Evolutionary conservation across 2,888 invertebrate species (phyloP).

Genomic region (Eugnorisma glareosa): DNA sequence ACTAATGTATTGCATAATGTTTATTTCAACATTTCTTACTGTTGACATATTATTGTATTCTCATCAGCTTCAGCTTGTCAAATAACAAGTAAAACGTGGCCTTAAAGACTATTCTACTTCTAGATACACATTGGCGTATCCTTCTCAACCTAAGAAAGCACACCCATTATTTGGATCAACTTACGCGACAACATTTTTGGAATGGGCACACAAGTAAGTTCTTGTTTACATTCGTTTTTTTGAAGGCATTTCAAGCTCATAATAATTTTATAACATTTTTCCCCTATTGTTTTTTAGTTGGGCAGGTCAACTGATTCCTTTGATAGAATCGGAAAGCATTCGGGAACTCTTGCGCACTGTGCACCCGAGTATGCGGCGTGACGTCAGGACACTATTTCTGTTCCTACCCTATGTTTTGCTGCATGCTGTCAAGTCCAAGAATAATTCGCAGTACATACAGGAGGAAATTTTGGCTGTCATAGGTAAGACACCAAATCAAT

Average conservation of each 20-base stretch:
- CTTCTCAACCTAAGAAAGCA: conserved; percentile 85
- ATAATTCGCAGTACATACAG: conserved; percentile 82
- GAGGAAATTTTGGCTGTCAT: conserved; percentile 88
- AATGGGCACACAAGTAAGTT: conserved; percentile 93
- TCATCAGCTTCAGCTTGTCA: background rate
- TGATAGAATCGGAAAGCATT: conserved; percentile 91
- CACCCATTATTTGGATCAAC: conserved; percentile 93
- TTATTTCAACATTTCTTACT: background rate
- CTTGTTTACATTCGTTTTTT: background rate
- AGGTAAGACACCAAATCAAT: conserved; percentile 68
- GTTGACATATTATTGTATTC: background rate
- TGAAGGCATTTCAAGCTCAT: background rate
- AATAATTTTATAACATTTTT: background rate
- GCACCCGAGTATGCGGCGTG: conserved; percentile 94
- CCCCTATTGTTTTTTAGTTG: conserved; percentile 87
- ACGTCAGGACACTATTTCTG: conserved; percentile 93
- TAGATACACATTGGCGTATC: conserved; percentile 87
- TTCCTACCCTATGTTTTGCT: conserved; percentile 94
- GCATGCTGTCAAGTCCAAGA: conserved; percentile 91
- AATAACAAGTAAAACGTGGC: background rate
- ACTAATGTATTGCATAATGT: background rate
- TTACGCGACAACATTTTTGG: conserved; percentile 92
- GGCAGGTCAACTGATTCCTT: conserved; percentile 93
- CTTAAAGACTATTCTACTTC: background rate
- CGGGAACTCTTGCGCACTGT: conserved; percentile 92